phyloP scores from a whole-genome alignment of 2,888 invertebrate genomes.

The Hirtodrosophila cameraria region DNA sequence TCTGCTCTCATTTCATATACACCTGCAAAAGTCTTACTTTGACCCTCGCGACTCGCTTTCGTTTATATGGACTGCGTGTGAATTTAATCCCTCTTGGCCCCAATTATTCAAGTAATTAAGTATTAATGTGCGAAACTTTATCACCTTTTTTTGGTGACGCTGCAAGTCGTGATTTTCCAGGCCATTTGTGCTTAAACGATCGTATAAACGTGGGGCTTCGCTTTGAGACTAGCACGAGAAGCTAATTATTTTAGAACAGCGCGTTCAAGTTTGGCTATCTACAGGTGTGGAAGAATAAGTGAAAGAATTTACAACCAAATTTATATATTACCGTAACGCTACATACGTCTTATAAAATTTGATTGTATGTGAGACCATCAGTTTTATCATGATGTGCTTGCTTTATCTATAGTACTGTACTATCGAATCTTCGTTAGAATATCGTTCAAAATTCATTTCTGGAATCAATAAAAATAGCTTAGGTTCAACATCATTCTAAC shows the following conservation, averaged over 20 bases:
- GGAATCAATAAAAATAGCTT: too few relatives aligned
- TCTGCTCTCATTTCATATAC: constrained; percentile 32
- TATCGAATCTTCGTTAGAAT: too few relatives aligned
- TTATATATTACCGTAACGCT: too few relatives aligned
- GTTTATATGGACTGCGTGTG: constrained; percentile 54
- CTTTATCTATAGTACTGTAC: too few relatives aligned
- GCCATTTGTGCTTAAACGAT: constrained; percentile 74
- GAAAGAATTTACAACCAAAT: neutral
- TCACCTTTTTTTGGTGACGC: constrained; percentile 73
- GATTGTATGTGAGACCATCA: too few relatives aligned
- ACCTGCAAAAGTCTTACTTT: constrained; percentile 58
- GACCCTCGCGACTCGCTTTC: constrained; percentile 43
- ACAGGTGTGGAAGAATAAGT: neutral
- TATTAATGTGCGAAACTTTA: constrained; percentile 83
- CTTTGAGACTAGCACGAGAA: constrained; percentile 9
- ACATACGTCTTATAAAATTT: too few relatives aligned
- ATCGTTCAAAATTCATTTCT: too few relatives aligned
- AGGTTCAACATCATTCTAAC: too few relatives aligned
- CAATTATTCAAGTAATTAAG: constrained; percentile 83
- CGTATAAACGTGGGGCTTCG: constrained; percentile 62
- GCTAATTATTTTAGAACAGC: neutral
- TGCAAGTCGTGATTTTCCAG: constrained; percentile 80
- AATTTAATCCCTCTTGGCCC: constrained; percentile 82
- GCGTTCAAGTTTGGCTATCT: neutral
- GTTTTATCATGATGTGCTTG: too few relatives aligned